Evolutionary conservation across 1,140 invertebrate species (phyloP), one percentile per base, ranked within the genome.

Genomic region (Zaprionus tsacasi): DNA sequence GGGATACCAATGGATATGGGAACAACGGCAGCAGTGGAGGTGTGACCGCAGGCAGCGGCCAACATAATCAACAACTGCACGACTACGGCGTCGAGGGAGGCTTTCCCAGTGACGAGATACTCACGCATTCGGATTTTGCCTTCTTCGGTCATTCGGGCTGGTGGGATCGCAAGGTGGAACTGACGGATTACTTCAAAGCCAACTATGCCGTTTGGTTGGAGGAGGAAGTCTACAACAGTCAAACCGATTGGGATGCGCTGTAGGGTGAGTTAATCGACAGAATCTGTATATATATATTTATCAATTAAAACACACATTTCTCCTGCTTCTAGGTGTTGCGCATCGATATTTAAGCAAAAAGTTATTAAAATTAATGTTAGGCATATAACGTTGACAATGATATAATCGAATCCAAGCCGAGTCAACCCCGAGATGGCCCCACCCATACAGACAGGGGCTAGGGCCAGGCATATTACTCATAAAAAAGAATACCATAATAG

Each of bases 171-270:
- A 95, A 94, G 89, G 93, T 97, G 58, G 97, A 99, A 87, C 94
- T 99, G 56, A 98, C 97, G 30, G 97, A 98, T 35, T 98, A 98
- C 91, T 99, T 99, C 90, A 99, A 99, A 93, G 95, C 96, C 77
- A 98, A 99, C 93, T 99, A 99, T 93, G 97, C 99, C 91, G 92
- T 97, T 11, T 99, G 99, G 99, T 93, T 99, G 27, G 96, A 99
- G 82, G 96, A 98, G 91, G 99, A 99, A 94, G 99, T 99, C 5
- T 99, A 98, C 93, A 96, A 97, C 85, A 96, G 95, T 73, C 94
- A 95, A 81, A 96, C 96, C 64, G 95, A 97, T 90, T 97, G 96
- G 96, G 96, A 97, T 89, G 92, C 88, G 57, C 79, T 92, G 38
- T 92, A 91, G 59, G 68, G 80, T 82, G 21, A 58, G 67, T 50